phyloP scores from a whole-genome alignment of 2,113 vertebrate genomes.

The Gorsachius goisagi region DNA sequence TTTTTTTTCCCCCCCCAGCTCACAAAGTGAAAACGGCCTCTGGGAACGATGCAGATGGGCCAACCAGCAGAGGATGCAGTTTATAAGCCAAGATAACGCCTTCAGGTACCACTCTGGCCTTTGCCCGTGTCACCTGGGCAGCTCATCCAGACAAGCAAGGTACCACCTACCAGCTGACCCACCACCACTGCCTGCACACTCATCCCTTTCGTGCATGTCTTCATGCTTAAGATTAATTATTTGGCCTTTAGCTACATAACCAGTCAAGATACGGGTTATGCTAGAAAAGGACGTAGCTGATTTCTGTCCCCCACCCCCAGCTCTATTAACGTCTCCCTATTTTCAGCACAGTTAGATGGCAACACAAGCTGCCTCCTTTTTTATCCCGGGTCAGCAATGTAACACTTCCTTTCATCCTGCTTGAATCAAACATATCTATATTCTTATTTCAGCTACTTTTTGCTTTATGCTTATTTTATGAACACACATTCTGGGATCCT shows the following conservation, averaged over 20 bases:
- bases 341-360: background rate
- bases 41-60: background rate
- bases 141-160: background rate
- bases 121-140: background rate
- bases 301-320: background rate
- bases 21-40: background rate
- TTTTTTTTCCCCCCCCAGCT: fast-evolving
- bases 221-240: background rate
- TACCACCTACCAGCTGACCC: background rate
- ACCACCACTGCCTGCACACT: background rate
- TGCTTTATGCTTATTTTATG: background rate
- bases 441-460: background rate
- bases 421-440: background rate
- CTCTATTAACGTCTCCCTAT: fast-evolving
- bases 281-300: background rate
- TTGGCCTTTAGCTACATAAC: background rate
- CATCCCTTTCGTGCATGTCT: background rate
- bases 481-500: background rate
- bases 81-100: background rate
- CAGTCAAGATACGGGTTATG: background rate
- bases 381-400: background rate
- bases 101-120: background rate
- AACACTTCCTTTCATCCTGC: background rate
- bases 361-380: background rate
- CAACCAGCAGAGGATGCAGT: background rate